Evolutionary conservation across 2,113 vertebrate species (phyloP).

Genomic region (Phylloscopus trochilus): DNA sequence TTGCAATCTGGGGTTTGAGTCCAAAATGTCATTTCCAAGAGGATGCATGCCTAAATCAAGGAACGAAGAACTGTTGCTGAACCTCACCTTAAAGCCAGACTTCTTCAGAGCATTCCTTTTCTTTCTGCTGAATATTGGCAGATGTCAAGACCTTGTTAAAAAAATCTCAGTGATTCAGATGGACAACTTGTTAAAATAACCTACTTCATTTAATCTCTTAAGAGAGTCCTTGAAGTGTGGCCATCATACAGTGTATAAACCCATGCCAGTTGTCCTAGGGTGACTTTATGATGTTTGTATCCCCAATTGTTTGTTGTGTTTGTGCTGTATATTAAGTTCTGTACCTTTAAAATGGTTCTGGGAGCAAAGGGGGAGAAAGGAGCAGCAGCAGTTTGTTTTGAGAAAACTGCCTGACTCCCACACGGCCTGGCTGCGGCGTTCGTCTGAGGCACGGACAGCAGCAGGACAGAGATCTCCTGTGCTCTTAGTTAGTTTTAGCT

Average conservation of each 20-base stretch:
- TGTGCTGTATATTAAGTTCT: no score
- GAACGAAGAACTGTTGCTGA: background rate
- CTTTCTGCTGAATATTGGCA: background rate
- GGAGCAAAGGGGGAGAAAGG: no score
- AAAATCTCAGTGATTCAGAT: background rate
- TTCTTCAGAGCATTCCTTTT: background rate
- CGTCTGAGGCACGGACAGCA: no score
- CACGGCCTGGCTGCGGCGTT: no score
- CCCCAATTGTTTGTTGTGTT: no score
- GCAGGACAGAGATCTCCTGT: no score
- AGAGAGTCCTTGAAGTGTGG: background rate
- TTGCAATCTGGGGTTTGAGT: background rate
- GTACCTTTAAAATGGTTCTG: no score
- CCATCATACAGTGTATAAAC: background rate
- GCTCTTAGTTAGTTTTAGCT: no score
- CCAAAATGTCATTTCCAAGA: background rate
- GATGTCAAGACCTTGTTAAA: background rate
- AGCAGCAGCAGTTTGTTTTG: no score
- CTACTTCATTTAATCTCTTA: background rate
- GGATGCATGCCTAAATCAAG: background rate
- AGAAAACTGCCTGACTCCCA: no score
- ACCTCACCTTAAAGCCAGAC: background rate
- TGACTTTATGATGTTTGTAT: no score
- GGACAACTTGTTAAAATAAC: background rate
- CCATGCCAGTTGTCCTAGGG: background rate